Evolutionary conservation across 2,797 vertebrate species (phyloP).

Genomic region (Argentina silus): DNA sequence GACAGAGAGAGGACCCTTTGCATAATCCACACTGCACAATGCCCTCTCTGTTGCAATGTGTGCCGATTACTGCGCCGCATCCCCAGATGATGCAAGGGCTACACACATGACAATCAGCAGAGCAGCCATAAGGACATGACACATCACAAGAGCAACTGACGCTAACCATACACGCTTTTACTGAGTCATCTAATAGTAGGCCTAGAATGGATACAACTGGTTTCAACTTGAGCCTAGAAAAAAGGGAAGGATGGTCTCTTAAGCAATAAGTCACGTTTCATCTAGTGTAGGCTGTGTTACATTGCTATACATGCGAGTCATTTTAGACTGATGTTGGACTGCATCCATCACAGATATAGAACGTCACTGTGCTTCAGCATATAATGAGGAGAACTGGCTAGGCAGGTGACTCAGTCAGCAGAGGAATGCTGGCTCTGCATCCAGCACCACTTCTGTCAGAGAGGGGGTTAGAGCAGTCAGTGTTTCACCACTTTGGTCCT

Average conservation of each 20-base stretch:
- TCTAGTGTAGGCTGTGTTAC: no score
- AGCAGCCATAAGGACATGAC: slow-evolving; percentile 5
- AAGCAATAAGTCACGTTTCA: no score
- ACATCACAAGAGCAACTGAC: neutral
- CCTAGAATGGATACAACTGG: neutral
- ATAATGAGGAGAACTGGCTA: neutral
- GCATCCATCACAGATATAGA: no score
- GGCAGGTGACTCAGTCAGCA: neutral
- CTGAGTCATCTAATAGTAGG: neutral
- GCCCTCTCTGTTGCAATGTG: slow-evolving; percentile 46
- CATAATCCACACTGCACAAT: slow-evolving; percentile 42
- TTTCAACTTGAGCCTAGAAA: no score
- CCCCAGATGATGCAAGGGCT: slow-evolving; percentile 27
- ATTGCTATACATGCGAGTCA: no score
- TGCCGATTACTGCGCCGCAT: slow-evolving; percentile 16
- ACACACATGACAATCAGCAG: slow-evolving; percentile 44
- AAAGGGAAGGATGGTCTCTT: no score
- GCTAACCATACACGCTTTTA: neutral
- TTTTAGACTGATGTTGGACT: no score
- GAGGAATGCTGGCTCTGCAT: neutral
- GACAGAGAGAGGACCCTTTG: slow-evolving; percentile 22
- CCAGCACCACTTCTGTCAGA: neutral
- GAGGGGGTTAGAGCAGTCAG: neutral
- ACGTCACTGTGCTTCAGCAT: neutral
- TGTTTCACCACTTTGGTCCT: no score